Evolutionary conservation across 37 sponge, comb jelly and placozoan genomes (phyloP).

Genomic region (Tethya wilhelma): DNA sequence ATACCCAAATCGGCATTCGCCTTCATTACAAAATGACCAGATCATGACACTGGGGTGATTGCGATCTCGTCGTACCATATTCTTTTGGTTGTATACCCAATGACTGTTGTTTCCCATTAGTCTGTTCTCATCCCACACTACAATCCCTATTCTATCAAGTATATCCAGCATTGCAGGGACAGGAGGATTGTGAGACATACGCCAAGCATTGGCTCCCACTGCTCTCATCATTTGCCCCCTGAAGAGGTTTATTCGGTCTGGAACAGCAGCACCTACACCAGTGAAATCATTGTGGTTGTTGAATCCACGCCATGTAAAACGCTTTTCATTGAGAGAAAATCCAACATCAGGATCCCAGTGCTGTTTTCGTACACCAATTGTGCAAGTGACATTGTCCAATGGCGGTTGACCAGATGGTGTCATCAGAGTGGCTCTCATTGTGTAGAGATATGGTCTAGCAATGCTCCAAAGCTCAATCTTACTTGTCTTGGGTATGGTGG

Average conservation of each 20-base stretch:
- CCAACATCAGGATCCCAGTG: slow-evolving; percentile 59
- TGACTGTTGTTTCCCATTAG: slow-evolving; percentile 35
- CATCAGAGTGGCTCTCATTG: slow-evolving; percentile 6
- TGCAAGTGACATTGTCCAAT: slow-evolving; percentile 19
- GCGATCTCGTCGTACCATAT: slow-evolving; percentile 67
- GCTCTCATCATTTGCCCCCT: slow-evolving; percentile 60
- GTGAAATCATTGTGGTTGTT: slow-evolving; percentile 72
- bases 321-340: slow-evolving; percentile 45
- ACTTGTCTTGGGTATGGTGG: not conserved
- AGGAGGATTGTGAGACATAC: slow-evolving; percentile 76
- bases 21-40: slow-evolving; percentile 76
- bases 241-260: slow-evolving; percentile 57
- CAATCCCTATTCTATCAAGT: slow-evolving; percentile 44
- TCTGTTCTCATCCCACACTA: slow-evolving; percentile 73
- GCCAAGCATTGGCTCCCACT: slow-evolving; percentile 66
- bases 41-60: slow-evolving; percentile 68
- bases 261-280: slow-evolving; percentile 56
- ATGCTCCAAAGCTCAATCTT: slow-evolving; percentile 60
- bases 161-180: slow-evolving; percentile 53
- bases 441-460: slow-evolving; percentile 51
- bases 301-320: slow-evolving; percentile 59
- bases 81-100: slow-evolving; percentile 41
- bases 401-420: not conserved
- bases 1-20: slow-evolving; percentile 25
- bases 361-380: slow-evolving; percentile 27